Conservation (phyloP, 1,140 invertebrate genomes). For the Drosophila athabasca region DNA sequence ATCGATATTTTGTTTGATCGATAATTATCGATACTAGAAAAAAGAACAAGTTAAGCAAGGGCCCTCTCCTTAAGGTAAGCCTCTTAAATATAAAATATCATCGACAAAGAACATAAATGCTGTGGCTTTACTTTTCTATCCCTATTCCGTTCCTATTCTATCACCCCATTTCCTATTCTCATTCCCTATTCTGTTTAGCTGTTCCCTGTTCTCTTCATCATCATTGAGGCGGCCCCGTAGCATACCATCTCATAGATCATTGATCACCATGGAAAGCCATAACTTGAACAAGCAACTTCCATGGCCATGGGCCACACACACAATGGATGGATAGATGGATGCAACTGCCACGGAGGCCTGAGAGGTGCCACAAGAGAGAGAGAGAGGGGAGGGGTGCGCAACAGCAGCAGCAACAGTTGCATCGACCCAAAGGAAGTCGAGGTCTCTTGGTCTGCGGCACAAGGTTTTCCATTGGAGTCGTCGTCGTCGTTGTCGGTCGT, state of each 20-base stretch:
- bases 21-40: too few relatives aligned
- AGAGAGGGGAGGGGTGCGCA: neutral
- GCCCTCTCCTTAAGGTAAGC: too few relatives aligned
- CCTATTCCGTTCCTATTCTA: too few relatives aligned
- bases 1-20: too few relatives aligned
- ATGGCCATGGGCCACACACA: constrained; percentile 65
- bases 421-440: constrained; percentile 79
- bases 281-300: constrained; percentile 61
- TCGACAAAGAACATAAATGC: too few relatives aligned
- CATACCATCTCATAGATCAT: constrained; percentile 35
- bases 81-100: too few relatives aligned
- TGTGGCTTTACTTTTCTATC: too few relatives aligned
- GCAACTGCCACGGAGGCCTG: neutral
- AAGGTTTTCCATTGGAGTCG: constrained; percentile 56
- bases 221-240: constrained; percentile 5
- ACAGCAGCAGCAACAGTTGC: constrained; percentile 40
- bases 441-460: constrained; percentile 68
- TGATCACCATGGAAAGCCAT: constrained; percentile 51
- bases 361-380: constrained; percentile 1
- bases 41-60: too few relatives aligned
- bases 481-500: constrained; percentile 7
- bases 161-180: neutral
- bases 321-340: constrained; percentile 21
- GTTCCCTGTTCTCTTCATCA: constrained; percentile 22
- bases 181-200: constrained; percentile 7